These are phyloP conservation scores for Euura lappo DNA, from an alignment of 1,140 invertebrate genomes.

Conservation along the genomic window DNA sequence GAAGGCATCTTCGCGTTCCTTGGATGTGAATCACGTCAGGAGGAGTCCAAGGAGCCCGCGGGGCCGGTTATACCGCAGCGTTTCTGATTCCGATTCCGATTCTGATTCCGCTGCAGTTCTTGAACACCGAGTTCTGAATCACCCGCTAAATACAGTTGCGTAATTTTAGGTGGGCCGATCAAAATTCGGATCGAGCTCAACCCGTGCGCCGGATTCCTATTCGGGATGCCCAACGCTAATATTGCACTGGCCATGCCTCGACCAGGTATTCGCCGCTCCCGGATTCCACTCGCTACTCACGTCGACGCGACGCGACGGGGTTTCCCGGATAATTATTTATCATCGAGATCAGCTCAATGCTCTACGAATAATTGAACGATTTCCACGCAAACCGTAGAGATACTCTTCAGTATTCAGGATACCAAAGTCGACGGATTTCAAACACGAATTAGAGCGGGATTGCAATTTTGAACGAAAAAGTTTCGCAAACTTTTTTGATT, in stretches of 20 bases:
- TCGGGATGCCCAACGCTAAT: neutral
- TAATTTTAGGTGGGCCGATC: slow-evolving; percentile 47
- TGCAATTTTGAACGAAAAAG: too few relatives aligned
- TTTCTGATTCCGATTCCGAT: neutral
- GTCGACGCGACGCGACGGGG: neutral
- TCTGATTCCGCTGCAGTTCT: slow-evolving; percentile 21
- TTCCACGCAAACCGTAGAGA: too few relatives aligned
- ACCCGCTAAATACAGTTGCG: slow-evolving; percentile 49
- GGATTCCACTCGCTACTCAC: neutral
- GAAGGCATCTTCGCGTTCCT: slow-evolving; percentile 46
- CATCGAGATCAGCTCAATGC: too few relatives aligned
- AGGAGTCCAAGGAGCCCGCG: neutral
- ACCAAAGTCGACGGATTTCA: too few relatives aligned
- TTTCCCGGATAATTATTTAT: neutral
- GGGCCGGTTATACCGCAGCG: neutral
- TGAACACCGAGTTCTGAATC: slow-evolving; percentile 32
- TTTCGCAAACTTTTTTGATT: too few relatives aligned
- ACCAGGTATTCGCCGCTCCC: neutral
- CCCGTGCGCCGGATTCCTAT: slow-evolving; percentile 15
- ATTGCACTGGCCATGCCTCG: neutral
- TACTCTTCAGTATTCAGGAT: too few relatives aligned
- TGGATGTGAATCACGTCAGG: slow-evolving; percentile 42
- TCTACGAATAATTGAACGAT: too few relatives aligned
- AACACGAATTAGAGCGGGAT: too few relatives aligned
- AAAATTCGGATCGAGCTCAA: slow-evolving; percentile 36